Conservation (phyloP, 2,888 invertebrate species). For the Leptothorax acervorum region DNA sequence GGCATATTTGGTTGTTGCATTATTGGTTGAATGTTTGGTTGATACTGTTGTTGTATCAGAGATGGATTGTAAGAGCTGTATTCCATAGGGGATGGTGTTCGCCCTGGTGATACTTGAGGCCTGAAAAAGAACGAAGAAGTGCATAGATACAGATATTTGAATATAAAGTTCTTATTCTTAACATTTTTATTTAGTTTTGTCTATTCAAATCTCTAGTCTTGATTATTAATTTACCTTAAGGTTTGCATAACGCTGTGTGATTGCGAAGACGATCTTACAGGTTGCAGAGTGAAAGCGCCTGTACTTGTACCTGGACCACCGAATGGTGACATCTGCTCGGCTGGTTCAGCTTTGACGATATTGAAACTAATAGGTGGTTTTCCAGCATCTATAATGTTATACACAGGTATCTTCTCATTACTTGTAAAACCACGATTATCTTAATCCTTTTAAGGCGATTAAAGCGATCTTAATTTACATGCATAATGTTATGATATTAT, state of each 20-base stretch:
- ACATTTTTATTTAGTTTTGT: background rate
- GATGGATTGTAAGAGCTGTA: constrained; percentile 72
- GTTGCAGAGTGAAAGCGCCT: constrained; percentile 71
- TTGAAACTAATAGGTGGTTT: constrained; percentile 76
- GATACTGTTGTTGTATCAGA: constrained; percentile 71
- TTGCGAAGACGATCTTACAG: constrained; percentile 67
- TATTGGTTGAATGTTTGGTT: constrained; percentile 55
- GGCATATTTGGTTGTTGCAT: constrained; percentile 60
- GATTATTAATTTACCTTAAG: constrained; percentile 70
- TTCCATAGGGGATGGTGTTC: constrained; percentile 79
- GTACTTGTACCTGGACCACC: constrained; percentile 63
- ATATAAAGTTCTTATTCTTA: background rate
- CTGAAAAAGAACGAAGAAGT: constrained; percentile 62
- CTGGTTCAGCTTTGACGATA: constrained; percentile 79
- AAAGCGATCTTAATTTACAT: background rate
- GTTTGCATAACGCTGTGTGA: constrained; percentile 67
- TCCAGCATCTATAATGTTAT: constrained; percentile 71
- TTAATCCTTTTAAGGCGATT: background rate
- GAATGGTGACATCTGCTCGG: constrained; percentile 72
- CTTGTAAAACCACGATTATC: background rate
- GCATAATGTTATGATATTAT: background rate
- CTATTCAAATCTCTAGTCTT: background rate
- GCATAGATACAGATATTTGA: background rate
- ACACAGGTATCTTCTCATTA: background rate
- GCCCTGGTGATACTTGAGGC: constrained; percentile 75